Evolutionary conservation across 2,113 vertebrate genomes (phyloP), one percentile per base, ranked within the genome.

Genomic region (Antigone vipio): DNA sequence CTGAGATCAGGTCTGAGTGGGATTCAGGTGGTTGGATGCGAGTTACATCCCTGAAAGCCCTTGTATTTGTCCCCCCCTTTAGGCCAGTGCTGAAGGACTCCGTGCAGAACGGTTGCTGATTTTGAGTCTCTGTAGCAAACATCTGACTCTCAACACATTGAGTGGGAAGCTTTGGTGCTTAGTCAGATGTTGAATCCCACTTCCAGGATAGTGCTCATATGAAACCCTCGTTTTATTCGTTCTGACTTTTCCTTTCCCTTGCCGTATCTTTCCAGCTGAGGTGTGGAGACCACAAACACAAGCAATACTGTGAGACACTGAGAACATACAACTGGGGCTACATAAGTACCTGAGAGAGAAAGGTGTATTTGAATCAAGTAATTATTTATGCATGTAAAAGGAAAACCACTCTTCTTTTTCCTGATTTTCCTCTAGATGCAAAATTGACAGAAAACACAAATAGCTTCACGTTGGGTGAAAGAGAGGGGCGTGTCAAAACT

Each of bases 291-390:
- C 22, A 83, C 34, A 77, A 74, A 58, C 27, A 62, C 52, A 35
- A 20, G 15, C 18, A 71, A 42, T 5, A 21, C 34, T 32, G 16
- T 5, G 47, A 89, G 63, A 72, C 23, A 22, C 29, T 23, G 26
- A 27, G 14, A 62, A 66, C 0, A 1, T n/a, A 2, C 20, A 83
- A 5, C n/a, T 21, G 6, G 40, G 45, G 13, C 58, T 71, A 38
- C 6, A 2, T 11, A 73, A 62, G 32, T 18, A 45, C 12, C 19
- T n/a, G 32, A 73, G 35, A 88, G 15, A 38, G 16, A 85, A 79
- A 74, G 18, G 15, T 1, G 2, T 12, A 35, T 59, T 71, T 75
- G 38, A 75, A n/a, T 35, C 18, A 64, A 71, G 26, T 9, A 55
- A 18, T 64, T 80, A 69, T 16, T 47, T 66, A 75, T 19, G n/a